Percentiles rank a stretch among this genome's conserved stretches.
Evolutionary conservation across 2,888 invertebrate genomes (phyloP).

Genomic region (Nephrotoma guestfalica): DNA sequence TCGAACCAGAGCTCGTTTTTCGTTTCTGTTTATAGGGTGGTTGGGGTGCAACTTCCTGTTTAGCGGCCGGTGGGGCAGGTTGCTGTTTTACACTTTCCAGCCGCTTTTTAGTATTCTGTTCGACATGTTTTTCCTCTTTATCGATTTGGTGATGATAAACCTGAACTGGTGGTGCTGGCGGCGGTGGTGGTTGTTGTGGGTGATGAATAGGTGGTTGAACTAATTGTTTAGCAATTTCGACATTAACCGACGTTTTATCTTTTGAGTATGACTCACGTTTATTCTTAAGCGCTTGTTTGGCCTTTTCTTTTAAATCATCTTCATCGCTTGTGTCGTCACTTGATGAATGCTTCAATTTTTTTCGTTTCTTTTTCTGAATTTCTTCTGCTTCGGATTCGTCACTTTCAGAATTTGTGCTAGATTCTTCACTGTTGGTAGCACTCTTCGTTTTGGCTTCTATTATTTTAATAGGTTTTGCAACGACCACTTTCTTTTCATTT

Average conservation of each 20-base stretch:
- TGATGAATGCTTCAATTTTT: constrained; percentile 32
- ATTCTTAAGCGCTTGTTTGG: neutral
- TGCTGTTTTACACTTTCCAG: neutral
- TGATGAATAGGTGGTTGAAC: neutral
- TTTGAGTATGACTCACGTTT: neutral
- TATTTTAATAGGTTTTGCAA: neutral
- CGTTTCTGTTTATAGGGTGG: neutral
- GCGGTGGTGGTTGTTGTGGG: neutral
- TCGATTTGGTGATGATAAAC: neutral
- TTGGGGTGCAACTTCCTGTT: neutral
- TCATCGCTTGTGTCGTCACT: constrained; percentile 36
- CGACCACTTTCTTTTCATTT: constrained; percentile 10
- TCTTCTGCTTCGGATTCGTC: constrained; percentile 34
- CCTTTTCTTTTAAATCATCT: constrained; percentile 24
- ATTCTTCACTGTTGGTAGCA: constrained; percentile 30
- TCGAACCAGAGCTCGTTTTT: neutral
- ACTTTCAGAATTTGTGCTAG: constrained; percentile 28
- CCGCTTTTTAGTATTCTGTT: neutral
- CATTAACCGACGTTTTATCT: neutral
- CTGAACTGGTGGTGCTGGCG: neutral
- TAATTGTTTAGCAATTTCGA: neutral
- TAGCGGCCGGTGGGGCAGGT: neutral
- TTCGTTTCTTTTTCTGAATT: constrained; percentile 32
- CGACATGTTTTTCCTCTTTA: neutral
- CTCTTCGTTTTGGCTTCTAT: neutral